phyloP scores from a whole-genome alignment of 2,888 invertebrate species.

The Eilema griseolum region DNA sequence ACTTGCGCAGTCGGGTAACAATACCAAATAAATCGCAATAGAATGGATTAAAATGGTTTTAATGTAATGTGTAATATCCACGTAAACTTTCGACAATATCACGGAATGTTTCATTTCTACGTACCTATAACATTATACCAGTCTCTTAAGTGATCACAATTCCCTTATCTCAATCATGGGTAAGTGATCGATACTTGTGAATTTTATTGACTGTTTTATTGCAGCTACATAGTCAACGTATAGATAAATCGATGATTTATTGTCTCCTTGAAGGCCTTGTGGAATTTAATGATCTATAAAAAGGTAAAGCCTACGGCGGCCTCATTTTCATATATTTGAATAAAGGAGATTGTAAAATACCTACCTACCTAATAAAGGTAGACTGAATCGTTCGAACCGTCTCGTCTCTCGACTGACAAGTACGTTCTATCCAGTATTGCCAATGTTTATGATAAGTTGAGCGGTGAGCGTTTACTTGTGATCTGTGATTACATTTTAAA shows the following conservation, averaged over 20 bases:
- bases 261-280: conserved; percentile 59
- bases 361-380: neutral
- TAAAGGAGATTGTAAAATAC: conserved; percentile 5
- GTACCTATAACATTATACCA: neutral
- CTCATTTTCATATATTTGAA: conserved; percentile 36
- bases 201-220: conserved; percentile 60
- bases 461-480: too few relatives aligned
- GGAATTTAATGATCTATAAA: conserved; percentile 67
- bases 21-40: too few relatives aligned
- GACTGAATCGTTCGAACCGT: conserved; percentile 1
- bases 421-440: neutral
- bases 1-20: too few relatives aligned
- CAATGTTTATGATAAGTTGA: neutral
- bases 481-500: neutral
- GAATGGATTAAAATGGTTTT: too few relatives aligned
- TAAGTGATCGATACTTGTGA: conserved; percentile 52
- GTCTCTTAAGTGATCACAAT: conserved; percentile 37
- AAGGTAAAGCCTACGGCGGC: conserved; percentile 47
- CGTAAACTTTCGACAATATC: neutral
- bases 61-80: too few relatives aligned
- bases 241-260: conserved; percentile 65
- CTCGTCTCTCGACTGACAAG: neutral
- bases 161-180: conserved; percentile 34
- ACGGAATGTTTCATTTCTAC: neutral
- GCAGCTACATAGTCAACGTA: conserved; percentile 53